phyloP scores from a whole-genome alignment of 2,888 invertebrate species.

The Junonia oenone region DNA sequence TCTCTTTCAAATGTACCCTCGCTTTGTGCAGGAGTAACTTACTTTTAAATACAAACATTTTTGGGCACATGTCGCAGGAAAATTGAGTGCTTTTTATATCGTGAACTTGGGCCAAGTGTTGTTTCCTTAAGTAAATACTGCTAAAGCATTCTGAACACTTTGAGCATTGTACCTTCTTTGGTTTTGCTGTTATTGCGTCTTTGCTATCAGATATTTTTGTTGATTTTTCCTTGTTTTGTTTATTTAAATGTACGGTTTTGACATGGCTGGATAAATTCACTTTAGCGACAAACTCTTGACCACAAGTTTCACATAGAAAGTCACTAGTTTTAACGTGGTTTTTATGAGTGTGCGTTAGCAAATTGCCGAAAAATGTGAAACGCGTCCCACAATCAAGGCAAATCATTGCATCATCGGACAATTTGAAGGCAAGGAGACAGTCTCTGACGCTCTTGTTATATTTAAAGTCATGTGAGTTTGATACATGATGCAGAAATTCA shows the following conservation, averaged over 20 bases:
- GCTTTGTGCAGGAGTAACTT: constrained; percentile 49
- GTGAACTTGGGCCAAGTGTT: no score
- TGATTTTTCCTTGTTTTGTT: constrained; percentile 34
- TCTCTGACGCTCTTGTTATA: constrained; percentile 31
- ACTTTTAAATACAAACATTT: constrained; percentile 48
- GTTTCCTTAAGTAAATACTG: constrained; percentile 50
- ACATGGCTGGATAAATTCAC: constrained; percentile 49
- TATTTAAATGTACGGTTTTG: constrained; percentile 41
- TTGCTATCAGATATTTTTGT: constrained; percentile 40
- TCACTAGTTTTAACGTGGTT: constrained; percentile 37
- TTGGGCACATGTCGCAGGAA: no score
- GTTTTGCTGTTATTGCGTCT: constrained; percentile 16
- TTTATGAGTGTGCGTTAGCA: constrained; percentile 44
- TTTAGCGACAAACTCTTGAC: constrained; percentile 51
- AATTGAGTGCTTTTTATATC: no score
- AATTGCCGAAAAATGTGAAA: constrained; percentile 46
- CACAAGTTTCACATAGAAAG: constrained; percentile 52
- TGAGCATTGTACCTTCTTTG: constrained; percentile 40
- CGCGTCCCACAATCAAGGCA: constrained; percentile 47
- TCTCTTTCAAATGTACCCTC: no score
- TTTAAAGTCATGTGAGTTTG: constrained; percentile 32
- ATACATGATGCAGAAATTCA: constrained; percentile 39
- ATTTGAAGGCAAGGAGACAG: constrained; percentile 38
- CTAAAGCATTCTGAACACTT: constrained; percentile 52
- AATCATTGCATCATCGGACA: constrained; percentile 42